Evolutionary conservation across 2,888 invertebrate species (phyloP).

Genomic region (Zonitis immaculata): DNA sequence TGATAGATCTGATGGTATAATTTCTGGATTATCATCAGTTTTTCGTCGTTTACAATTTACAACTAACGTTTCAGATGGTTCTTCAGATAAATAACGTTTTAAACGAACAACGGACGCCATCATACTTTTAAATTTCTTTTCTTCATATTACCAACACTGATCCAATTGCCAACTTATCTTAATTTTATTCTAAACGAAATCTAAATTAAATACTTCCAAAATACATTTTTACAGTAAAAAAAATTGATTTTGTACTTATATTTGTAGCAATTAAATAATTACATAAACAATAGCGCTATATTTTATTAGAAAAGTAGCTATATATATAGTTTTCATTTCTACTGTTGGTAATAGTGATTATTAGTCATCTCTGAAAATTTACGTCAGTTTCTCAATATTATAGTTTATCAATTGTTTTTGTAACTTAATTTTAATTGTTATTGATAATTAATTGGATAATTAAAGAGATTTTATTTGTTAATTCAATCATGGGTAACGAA

Average conservation of each 20-base stretch:
- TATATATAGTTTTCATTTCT: background rate
- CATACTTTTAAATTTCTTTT: constrained; percentile 9
- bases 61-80: constrained; percentile 66
- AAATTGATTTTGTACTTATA: too few relatives aligned
- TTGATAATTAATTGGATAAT: background rate
- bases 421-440: background rate
- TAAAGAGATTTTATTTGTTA: background rate
- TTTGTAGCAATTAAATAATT: too few relatives aligned
- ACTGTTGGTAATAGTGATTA: constrained; percentile 7
- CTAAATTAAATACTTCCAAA: too few relatives aligned
- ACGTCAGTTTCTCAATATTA: constrained; percentile 10
- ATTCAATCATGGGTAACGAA: constrained; percentile 68
- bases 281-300: too few relatives aligned
- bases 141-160: background rate
- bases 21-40: constrained; percentile 46
- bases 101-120: constrained; percentile 66
- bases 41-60: constrained; percentile 67
- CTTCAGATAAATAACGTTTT: constrained; percentile 67
- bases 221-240: too few relatives aligned
- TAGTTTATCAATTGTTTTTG: constrained; percentile 7
- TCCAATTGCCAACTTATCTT: background rate
- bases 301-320: too few relatives aligned
- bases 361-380: constrained; percentile 16
- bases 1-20: constrained; percentile 50
- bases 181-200: background rate